Evolutionary conservation across 2,888 invertebrate genomes (phyloP), one percentile per base, ranked within the genome.

Genomic region (Latrodectus elegans): DNA sequence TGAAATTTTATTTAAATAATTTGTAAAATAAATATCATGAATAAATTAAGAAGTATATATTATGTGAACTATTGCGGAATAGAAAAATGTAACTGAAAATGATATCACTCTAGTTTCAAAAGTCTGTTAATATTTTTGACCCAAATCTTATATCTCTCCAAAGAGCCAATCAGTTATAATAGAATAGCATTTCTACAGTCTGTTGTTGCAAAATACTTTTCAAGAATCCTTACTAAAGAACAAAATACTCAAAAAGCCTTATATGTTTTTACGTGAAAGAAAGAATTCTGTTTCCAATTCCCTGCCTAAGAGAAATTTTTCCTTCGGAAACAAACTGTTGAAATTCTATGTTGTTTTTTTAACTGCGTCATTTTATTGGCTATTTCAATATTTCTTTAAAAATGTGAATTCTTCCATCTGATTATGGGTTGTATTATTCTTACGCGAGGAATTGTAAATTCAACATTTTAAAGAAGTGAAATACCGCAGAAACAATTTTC

Each of bases 311-410:
- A 81, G 71, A 81, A 74, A 81, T 52, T 68, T 74, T 51, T 22
- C 67, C 52, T n/a, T 51, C 38, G 67, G 22, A 38, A 38, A 38
- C 38, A 38, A 38, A 38, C 38, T 38, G 38, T 38, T 38, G 38
- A 1, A 38, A 38, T 38, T 38, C 38, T 38, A 38, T 38, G 1
- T 38, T 38, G 4, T 6, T 49, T 77, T 68, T 26, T 8, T 38
- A 51, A 67, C 53, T 74, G 71, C 71, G 11, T 65, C 68, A 55
- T 73, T 81, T 81, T 81, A 81, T 74, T 81, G 67, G 74, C 73
- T 73, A 67, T 74, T 74, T 68, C 72, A 72, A 80, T 81, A 74
- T 74, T 74, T 81, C 81, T 74, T 53, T 53, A 74, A 81, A 81
- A 38, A 38, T 38, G 67, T 74, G 81, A 74, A 55, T 74, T 74